A percentile compares a stretch with the other conserved stretches of the same genome.
phyloP scores from a whole-genome alignment of 2,888 invertebrate genomes.

The Helobdella robusta region DNA sequence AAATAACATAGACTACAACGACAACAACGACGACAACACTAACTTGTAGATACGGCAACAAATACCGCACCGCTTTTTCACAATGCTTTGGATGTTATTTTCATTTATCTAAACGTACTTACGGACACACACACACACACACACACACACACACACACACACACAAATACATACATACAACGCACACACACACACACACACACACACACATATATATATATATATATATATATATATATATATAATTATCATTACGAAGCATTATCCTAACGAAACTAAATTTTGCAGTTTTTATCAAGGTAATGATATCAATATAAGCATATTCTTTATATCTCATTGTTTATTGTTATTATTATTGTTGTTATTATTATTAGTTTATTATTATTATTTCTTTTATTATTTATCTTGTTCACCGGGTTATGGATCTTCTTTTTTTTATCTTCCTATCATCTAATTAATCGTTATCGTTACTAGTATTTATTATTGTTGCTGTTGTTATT shows the following conservation, averaged over 20 bases:
- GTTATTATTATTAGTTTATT: background rate
- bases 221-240: background rate
- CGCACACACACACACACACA: constrained; percentile 14
- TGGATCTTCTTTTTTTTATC: too few relatives aligned
- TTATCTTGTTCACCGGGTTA: too few relatives aligned
- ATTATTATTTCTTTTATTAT: background rate
- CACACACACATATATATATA: constrained; percentile 7
- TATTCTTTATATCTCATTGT: too few relatives aligned
- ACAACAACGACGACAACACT: too few relatives aligned
- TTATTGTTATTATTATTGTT: too few relatives aligned
- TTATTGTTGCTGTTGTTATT: background rate
- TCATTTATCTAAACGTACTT: too few relatives aligned
- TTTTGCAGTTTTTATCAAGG: background rate
- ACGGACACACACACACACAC: constrained; percentile 25
- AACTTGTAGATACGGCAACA: too few relatives aligned
- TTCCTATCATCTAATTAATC: too few relatives aligned
- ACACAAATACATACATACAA: constrained; percentile 19
- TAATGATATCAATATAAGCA: background rate
- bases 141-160: constrained; percentile 24
- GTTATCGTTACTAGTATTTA: background rate
- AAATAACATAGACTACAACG: too few relatives aligned
- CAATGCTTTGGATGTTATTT: too few relatives aligned
- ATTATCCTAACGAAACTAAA: background rate
- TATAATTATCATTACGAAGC: background rate
- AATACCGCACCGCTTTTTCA: too few relatives aligned